Conservation (phyloP, 2,797 vertebrate genomes). For the Acropternis orthonyx region DNA sequence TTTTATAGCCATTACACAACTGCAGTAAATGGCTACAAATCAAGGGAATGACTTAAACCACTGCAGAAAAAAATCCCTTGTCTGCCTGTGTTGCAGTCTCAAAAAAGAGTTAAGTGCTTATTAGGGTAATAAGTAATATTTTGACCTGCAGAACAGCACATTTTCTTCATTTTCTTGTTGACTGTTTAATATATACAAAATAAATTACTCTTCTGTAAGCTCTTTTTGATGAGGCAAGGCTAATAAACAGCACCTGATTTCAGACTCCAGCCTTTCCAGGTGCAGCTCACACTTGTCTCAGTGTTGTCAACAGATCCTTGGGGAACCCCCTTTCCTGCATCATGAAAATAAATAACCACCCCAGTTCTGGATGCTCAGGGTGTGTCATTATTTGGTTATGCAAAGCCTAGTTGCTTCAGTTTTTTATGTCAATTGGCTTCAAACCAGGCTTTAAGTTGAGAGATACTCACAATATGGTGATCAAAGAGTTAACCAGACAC, state of each 20-base stretch:
- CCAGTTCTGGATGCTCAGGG: background rate
- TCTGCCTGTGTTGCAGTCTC: background rate
- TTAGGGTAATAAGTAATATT: slow-evolving; percentile 58
- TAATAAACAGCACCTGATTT: slow-evolving; percentile 19
- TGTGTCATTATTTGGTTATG: background rate
- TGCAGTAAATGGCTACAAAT: slow-evolving; percentile 70
- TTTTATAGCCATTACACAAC: slow-evolving; percentile 71
- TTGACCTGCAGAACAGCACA: background rate
- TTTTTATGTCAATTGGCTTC: background rate
- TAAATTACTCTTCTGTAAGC: background rate
- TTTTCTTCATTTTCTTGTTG: slow-evolving; percentile 24
- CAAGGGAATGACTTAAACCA: slow-evolving; percentile 58
- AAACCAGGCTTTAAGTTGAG: background rate
- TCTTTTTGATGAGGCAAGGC: slow-evolving; percentile 14
- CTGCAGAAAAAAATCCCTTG: background rate
- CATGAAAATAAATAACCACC: background rate
- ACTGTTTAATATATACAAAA: slow-evolving; percentile 9
- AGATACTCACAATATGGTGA: background rate
- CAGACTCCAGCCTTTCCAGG: slow-evolving; percentile 29
- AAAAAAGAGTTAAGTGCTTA: slow-evolving; percentile 41
- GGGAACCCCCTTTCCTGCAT: background rate
- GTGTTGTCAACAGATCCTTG: background rate
- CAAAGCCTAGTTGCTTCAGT: background rate
- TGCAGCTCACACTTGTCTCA: slow-evolving; percentile 10
- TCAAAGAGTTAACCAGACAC: background rate